A percentile compares a stretch with the other conserved stretches of the same genome.
phyloP scores from a whole-genome alignment of 1,140 invertebrate genomes.

The Trinorchestia longiramus region DNA sequence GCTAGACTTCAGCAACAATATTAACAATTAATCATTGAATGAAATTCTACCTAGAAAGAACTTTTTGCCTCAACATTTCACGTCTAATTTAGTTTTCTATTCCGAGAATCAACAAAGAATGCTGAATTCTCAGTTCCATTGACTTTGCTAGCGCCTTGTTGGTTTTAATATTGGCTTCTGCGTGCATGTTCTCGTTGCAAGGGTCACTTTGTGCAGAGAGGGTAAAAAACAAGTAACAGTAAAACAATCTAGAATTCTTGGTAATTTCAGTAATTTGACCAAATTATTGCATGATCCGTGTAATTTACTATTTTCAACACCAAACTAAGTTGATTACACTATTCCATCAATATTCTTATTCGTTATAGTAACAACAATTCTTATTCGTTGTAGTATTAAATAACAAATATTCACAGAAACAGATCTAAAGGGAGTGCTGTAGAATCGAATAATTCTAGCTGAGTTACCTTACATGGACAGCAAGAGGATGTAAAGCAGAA shows the following conservation, averaged over 20 bases:
- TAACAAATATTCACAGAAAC: no score
- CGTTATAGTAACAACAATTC: no score
- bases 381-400: neutral
- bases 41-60: neutral
- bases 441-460: no score
- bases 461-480: no score
- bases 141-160: neutral
- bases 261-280: neutral
- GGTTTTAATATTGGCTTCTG: neutral
- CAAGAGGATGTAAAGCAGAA: no score
- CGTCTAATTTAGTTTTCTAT: neutral
- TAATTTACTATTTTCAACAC: neutral
- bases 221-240: neutral
- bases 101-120: neutral
- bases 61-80: neutral
- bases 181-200: neutral
- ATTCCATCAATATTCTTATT: no score
- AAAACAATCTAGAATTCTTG: neutral
- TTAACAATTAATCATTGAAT: neutral
- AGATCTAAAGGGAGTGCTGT: no score
- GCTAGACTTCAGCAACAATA: neutral
- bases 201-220: neutral
- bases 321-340: neutral
- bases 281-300: neutral
- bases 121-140: neutral